These are phyloP conservation scores for Agrochola circellaris DNA, from an alignment of 2,888 invertebrate species.

Conservation along the genomic window DNA sequence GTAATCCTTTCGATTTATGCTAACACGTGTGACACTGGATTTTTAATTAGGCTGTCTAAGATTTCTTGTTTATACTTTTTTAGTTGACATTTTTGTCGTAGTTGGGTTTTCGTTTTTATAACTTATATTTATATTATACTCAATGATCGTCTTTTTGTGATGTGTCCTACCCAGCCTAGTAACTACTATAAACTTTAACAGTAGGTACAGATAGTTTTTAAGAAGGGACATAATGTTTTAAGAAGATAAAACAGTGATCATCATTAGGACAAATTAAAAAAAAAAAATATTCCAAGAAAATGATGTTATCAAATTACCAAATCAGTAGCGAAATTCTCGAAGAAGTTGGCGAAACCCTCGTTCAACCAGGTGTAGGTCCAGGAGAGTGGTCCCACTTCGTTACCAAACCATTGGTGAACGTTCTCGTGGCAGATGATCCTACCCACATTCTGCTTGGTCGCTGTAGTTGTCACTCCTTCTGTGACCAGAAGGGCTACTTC, in stretches of 20 bases:
- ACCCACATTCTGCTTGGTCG: slow-evolving; percentile 85
- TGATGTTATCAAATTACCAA: slow-evolving; percentile 76
- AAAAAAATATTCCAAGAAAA: background rate
- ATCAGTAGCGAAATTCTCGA: slow-evolving; percentile 92
- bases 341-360: slow-evolving; percentile 94
- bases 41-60: too few relatives aligned
- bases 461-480: slow-evolving; percentile 84
- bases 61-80: too few relatives aligned
- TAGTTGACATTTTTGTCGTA: too few relatives aligned
- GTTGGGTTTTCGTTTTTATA: too few relatives aligned
- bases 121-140: background rate
- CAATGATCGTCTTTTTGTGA: too few relatives aligned
- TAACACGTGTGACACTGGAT: too few relatives aligned
- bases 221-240: background rate
- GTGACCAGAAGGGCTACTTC: slow-evolving; percentile 85
- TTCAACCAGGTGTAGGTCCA: slow-evolving; percentile 94
- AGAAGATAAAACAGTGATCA: background rate
- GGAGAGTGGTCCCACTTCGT: slow-evolving; percentile 93
- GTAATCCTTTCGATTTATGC: too few relatives aligned
- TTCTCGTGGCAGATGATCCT: slow-evolving; percentile 91
- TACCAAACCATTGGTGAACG: slow-evolving; percentile 95
- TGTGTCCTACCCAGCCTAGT: too few relatives aligned
- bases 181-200: background rate
- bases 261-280: too few relatives aligned
- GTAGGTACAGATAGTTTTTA: background rate